Evolutionary conservation across 1,140 invertebrate genomes (phyloP).

Genomic region (Nixonia krombeini): DNA sequence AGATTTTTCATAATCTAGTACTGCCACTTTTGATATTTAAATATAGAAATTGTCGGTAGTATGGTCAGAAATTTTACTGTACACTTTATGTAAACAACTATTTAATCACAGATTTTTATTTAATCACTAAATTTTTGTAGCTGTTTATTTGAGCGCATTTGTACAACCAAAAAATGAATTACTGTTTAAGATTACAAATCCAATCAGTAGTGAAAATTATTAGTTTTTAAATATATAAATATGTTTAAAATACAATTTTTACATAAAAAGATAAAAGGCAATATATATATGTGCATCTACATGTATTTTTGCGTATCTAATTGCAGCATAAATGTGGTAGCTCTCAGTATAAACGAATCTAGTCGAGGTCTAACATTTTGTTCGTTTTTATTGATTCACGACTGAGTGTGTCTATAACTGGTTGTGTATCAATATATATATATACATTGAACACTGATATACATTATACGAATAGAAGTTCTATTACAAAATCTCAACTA

Average conservation of each 20-base stretch:
- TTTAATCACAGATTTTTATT: no score
- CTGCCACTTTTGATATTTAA: no score
- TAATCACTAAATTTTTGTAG: no score
- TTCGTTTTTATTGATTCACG: conserved; percentile 50
- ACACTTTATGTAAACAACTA: no score
- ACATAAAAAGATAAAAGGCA: conserved; percentile 28
- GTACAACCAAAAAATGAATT: no score
- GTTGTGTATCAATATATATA: conserved; percentile 32
- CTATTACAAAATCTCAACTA: conserved; percentile 49
- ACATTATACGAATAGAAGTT: no score
- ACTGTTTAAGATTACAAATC: conserved; percentile 1
- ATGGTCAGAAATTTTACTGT: no score
- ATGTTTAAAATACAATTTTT: conserved; percentile 21
- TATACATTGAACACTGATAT: no score
- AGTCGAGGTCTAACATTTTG: conserved; percentile 38
- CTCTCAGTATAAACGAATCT: conserved; percentile 44
- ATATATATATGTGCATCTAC: conserved; percentile 3
- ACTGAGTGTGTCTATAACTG: conserved; percentile 44
- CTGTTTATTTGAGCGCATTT: no score
- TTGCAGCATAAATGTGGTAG: conserved; percentile 21
- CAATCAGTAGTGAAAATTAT: conserved; percentile 21
- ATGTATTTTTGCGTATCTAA: conserved; percentile 30
- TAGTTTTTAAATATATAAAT: conserved; percentile 40
- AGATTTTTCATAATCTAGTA: no score
- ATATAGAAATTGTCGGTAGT: no score